These are phyloP conservation scores for Caenorhabditis zanzibari DNA, from an alignment of 2,888 invertebrate species.

Conservation along the genomic window DNA sequence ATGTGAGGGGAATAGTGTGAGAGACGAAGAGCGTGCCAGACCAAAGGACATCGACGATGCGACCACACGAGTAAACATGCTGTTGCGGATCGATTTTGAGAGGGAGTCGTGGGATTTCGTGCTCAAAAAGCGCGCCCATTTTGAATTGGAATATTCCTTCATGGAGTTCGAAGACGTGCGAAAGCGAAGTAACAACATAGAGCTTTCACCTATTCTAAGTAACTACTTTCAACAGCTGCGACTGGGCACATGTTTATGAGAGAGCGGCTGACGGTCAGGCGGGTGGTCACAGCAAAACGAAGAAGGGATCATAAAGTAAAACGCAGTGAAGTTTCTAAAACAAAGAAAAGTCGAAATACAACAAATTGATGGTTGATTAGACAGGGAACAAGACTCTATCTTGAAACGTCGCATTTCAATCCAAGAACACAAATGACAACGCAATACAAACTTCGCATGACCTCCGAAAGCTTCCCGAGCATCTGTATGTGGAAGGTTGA, in stretches of 20 bases:
- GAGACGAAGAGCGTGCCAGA: constrained; percentile 22
- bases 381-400: too few relatives aligned
- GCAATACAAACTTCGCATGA: constrained; percentile 13
- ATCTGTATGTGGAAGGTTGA: constrained; percentile 33
- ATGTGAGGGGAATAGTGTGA: constrained; percentile 4
- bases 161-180: not conserved
- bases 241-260: not conserved
- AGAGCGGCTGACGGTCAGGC: constrained; percentile 34
- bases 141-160: not conserved
- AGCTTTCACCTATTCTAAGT: not conserved
- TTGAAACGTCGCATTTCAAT: not conserved
- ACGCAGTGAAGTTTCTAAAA: not conserved
- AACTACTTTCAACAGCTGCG: constrained; percentile 23
- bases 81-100: constrained; percentile 48
- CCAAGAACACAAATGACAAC: constrained; percentile 1
- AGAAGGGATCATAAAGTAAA: constrained; percentile 31
- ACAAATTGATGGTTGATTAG: not conserved
- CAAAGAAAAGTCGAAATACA: not conserved
- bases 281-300: constrained; percentile 43
- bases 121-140: not conserved
- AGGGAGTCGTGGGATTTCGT: not conserved
- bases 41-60: constrained; percentile 33
- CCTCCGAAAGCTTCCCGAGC: constrained; percentile 37
- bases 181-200: not conserved
- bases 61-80: constrained; percentile 59